Base-by-base conservation (phyloP, 2,113 vertebrate species). In the Lichenostomus cassidix region DNA sequence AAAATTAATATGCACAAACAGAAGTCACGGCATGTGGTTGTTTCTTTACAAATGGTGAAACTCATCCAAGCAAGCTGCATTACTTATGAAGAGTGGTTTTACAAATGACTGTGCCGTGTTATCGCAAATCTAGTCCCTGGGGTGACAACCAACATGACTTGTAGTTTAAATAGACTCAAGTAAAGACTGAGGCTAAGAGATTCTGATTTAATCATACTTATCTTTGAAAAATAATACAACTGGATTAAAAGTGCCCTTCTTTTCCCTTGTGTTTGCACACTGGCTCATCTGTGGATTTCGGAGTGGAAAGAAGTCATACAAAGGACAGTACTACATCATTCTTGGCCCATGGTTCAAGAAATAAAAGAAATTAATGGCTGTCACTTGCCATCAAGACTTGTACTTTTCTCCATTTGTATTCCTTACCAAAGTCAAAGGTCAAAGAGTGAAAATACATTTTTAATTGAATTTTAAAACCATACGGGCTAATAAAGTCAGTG, bases 401-500 rank as follows among this genome's bases (percentile, higher is more conserved):
- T 55, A 41, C 11, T 81, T 96, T 89, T 46, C 67, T 95, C 63
- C 64, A 78, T 60, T 94, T 18, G 60, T 78, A 13, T 91, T 94
- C 46, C 39, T 79, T 93, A 85, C 37, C 9, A 94, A 96, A 97
- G 94, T 90, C 62, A 97, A 94, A 97, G 52, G 58, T 44, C 84
- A 94, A 91, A 33, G 53, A 89, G 20, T 92, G 15, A 93, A 96
- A 97, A 91, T 87, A 90, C 20, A 80, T 79, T 90, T 78, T 91
- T 79, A 93, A 97, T 94, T 96, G 60, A 97, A 96, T 97, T 96
- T 96, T 93, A 96, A 97, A 96, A 84, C 29, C 87, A 53, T 62
- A 78, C 41, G 95, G 89, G 46, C 85, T 97, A 96, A 97, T 97
- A 96, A 98, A 97, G 52, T 75, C 81, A 97, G 74, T 94, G 93